Evolutionary conservation across 2,797 vertebrate species (phyloP).

Genomic region (Oreochromis grahami): DNA sequence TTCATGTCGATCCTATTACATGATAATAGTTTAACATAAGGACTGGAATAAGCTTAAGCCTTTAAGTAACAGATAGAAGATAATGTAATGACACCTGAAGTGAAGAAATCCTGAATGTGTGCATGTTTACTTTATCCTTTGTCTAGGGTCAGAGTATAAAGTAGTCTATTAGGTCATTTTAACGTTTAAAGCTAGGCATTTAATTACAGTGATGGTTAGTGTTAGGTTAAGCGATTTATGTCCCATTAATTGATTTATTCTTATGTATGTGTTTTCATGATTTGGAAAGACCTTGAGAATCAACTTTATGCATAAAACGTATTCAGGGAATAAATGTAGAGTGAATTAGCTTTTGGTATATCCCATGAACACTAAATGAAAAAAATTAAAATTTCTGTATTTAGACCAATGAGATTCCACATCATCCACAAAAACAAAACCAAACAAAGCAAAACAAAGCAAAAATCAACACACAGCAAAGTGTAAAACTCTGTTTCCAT

Average conservation of each 20-base stretch:
- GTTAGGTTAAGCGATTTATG: not conserved
- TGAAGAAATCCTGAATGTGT: not conserved
- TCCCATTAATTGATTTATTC: not conserved
- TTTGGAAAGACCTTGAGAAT: not conserved
- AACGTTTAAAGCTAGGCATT: not conserved
- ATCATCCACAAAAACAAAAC: not conserved
- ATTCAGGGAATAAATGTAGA: not conserved
- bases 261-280: not conserved
- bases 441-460: not conserved
- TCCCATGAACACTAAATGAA: not conserved
- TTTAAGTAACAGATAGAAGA: not conserved
- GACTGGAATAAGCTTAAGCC: not conserved
- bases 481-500: not conserved
- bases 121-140: not conserved
- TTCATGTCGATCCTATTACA: not conserved
- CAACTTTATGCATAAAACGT: not conserved
- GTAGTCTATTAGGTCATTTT: not conserved
- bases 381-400: not conserved
- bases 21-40: not conserved
- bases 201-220: not conserved
- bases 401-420: slow-evolving; percentile 13
- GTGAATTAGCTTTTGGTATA: not conserved
- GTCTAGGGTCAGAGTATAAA: not conserved
- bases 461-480: not conserved
- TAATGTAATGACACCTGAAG: not conserved